Evolutionary conservation across 2,888 invertebrate species (phyloP).

Genomic region (Ichneumoninae sp.): DNA sequence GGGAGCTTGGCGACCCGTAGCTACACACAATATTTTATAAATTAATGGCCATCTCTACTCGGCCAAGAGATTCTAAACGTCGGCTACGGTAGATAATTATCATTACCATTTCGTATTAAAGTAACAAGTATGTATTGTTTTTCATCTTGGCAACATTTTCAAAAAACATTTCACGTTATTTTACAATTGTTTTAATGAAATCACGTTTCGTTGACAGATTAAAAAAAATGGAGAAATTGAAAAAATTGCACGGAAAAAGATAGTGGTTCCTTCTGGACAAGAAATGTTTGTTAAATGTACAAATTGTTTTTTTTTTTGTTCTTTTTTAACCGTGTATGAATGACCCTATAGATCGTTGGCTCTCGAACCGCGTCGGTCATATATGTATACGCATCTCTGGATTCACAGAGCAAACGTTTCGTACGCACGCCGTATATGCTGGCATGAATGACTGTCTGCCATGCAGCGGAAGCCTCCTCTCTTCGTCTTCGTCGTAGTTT

Average conservation of each 20-base stretch:
- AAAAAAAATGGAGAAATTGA: too few species aligned
- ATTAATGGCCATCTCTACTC: slow-evolving; percentile 4
- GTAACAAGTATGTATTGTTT: too few species aligned
- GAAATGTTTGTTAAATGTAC: not conserved
- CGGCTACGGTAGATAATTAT: not conserved
- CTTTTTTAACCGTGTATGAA: not conserved
- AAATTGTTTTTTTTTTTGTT: not conserved
- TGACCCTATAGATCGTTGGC: not conserved
- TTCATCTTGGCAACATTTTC: too few species aligned
- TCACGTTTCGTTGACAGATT: not conserved
- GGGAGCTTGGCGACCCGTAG: slow-evolving; percentile 12
- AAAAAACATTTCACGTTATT: too few species aligned
- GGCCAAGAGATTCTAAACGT: not conserved
- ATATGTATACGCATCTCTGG: not conserved
- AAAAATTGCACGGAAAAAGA: too few species aligned
- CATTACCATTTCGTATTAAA: not conserved
- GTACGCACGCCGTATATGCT: slow-evolving; percentile 1
- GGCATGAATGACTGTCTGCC: slow-evolving; percentile 69
- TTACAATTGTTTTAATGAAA: too few species aligned
- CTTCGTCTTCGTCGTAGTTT: slow-evolving; percentile 25
- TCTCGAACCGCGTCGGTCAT: slow-evolving; percentile 1
- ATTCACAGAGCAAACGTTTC: not conserved
- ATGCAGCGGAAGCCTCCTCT: slow-evolving; percentile 25
- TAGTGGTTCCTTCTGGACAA: not conserved
- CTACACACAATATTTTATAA: slow-evolving; percentile 41